phyloP scores from a whole-genome alignment of 37 sponge, comb jelly and placozoan species.

The Halisarca cf. caerulea region DNA sequence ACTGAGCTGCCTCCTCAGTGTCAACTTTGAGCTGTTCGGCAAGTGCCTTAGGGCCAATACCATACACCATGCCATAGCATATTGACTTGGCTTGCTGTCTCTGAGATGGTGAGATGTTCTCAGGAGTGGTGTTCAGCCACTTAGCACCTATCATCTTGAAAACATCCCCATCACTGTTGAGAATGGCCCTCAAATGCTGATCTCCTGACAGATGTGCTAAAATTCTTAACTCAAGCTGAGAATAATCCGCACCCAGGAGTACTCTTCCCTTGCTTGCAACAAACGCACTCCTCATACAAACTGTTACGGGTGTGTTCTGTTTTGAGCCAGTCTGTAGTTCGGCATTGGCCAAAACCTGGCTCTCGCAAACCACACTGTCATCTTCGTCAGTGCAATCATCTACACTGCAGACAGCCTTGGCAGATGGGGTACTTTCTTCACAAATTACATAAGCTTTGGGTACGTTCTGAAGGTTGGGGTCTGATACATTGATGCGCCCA shows the following conservation, averaged over 20 bases:
- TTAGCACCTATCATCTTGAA: conserved; percentile 90
- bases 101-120: conserved; percentile 58
- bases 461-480: conserved; percentile 92
- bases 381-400: conserved; percentile 33
- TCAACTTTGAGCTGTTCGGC: conserved; percentile 77
- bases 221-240: conserved; percentile 94
- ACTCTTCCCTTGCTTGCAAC: conserved; percentile 60
- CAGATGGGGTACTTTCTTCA: neutral
- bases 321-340: neutral
- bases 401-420: neutral
- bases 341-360: neutral
- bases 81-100: conserved; percentile 93
- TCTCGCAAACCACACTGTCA: neutral
- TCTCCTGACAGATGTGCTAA: conserved; percentile 92
- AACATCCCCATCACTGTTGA: conserved; percentile 88
- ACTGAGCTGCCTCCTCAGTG: conserved; percentile 83
- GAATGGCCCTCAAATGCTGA: conserved; percentile 47
- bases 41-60: conserved; percentile 86
- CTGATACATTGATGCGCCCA: conserved; percentile 77
- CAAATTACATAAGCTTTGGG: conserved; percentile 86
- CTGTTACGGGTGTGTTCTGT: neutral
- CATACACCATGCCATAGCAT: conserved; percentile 98
- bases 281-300: conserved; percentile 85
- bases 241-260: conserved; percentile 93
- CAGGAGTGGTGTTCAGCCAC: conserved; percentile 64